Base-by-base conservation (phyloP, 1,140 invertebrate species). In the Drosophila miranda region DNA sequence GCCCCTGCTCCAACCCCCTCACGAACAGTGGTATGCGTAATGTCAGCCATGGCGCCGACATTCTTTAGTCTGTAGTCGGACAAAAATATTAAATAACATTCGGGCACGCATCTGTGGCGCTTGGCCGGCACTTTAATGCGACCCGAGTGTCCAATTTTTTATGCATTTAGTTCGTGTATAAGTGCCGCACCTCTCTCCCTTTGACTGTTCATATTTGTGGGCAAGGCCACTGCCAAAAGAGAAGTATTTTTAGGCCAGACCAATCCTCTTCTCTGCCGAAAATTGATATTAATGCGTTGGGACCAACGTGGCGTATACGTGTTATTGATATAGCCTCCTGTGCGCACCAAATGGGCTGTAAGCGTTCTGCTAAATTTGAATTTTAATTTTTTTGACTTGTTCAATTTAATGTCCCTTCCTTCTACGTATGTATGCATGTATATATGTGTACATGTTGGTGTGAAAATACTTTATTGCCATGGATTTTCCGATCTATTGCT, bases 121-220 rank as follows among this genome's bases (percentile, higher is more conserved):
- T 82, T 75, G 79, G 78, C 63, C 43, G 56, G 30, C 74, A 44
- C 74, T 81, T 66, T 80, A 86, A 84, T 80, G 77, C 68, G 38
- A 45, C 81, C 75, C 69, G 38, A 66, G 64, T 70, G 77, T 56
- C 75, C 62, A 66, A 67, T 84, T 70, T 69, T 69, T 86, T 84
- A 84, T 84, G 80, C 80, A 84, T 84, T 80, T 81, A 56, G 80
- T 74, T 74, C 80, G 77, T 84, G 80, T 86, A 69, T 86, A 84
- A 86, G 86, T 84, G 62, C 60, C 75, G 19, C 30, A 34, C 43
- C 46, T 19, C 9, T 19, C 19, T 23, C 46, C 6, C 8, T 26
- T 26, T 6, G 23, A 26, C 5, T 2, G 64, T 75, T 69, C 49
- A 79, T 76, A 74, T 77, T 75, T 75, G 11, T 84, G 81, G 76